These are phyloP conservation scores for Leucoma salicis DNA, from an alignment of 2,888 invertebrate species.

Conservation along the genomic window DNA sequence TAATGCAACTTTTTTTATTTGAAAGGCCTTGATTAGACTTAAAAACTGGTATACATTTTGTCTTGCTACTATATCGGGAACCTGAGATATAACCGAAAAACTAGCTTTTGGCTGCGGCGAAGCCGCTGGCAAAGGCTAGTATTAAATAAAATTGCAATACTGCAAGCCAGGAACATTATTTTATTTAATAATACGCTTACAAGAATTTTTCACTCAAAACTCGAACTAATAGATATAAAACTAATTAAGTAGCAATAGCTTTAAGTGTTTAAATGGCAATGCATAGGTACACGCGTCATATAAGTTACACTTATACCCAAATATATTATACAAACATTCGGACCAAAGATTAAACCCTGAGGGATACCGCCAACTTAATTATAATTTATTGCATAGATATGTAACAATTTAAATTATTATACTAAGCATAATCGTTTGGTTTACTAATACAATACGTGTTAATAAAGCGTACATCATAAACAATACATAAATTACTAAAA, in stretches of 20 bases:
- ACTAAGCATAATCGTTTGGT: constrained; percentile 32
- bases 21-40: too few species aligned
- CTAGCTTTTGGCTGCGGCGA: too few species aligned
- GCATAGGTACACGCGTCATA: constrained; percentile 64
- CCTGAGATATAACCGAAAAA: too few species aligned
- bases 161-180: too few species aligned
- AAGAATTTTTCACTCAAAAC: constrained; percentile 58
- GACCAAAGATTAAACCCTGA: constrained; percentile 51
- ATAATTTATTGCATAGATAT: constrained; percentile 32
- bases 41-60: too few species aligned
- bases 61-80: too few species aligned
- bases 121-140: too few species aligned
- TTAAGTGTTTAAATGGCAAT: constrained; percentile 74
- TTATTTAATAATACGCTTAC: too few species aligned
- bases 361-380: constrained; percentile 48
- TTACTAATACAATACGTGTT: constrained; percentile 34
- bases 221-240: constrained; percentile 38
- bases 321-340: constrained; percentile 40
- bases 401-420: constrained; percentile 39
- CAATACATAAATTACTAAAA: constrained; percentile 46
- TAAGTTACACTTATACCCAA: constrained; percentile 41
- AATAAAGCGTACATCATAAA: constrained; percentile 39
- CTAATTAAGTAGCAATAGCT: constrained; percentile 64
- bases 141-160: too few species aligned
- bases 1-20: too few species aligned